A percentile compares a stretch with the other conserved stretches of the same genome.
These are phyloP conservation scores for Corythaixoides concolor DNA, from an alignment of 2,113 vertebrate genomes.

Conservation along the genomic window DNA sequence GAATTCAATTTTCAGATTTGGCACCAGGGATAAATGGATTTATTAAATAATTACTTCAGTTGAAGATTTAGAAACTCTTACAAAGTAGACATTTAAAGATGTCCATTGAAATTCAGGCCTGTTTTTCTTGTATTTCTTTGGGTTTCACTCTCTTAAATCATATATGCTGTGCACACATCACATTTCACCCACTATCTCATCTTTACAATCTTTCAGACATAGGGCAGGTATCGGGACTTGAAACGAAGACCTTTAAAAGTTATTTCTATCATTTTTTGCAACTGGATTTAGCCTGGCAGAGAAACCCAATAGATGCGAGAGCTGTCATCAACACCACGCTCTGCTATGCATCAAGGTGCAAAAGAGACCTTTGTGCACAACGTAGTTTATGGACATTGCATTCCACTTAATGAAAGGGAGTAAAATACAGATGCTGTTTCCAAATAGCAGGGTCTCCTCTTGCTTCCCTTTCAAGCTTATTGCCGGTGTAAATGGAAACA, in stretches of 20 bases:
- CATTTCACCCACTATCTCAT: slow-evolving; percentile 34
- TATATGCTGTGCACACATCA: slow-evolving; percentile 3
- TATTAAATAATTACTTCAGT: slow-evolving; percentile 4
- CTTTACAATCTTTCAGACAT: slow-evolving; percentile 43
- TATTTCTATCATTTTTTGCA: slow-evolving; percentile 55
- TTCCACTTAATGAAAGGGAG: slow-evolving; percentile 47
- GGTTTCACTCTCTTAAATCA: slow-evolving; percentile 41
- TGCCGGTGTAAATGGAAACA: slow-evolving; percentile 11
- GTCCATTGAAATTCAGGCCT: slow-evolving; percentile 5
- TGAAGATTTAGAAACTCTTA: slow-evolving; percentile 31
- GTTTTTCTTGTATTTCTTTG: slow-evolving; percentile 24
- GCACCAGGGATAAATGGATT: slow-evolving; percentile 19
- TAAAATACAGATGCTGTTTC: slow-evolving; percentile 19
- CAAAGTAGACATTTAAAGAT: slow-evolving; percentile 2
- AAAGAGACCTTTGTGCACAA: slow-evolving; percentile 36
- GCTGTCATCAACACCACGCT: slow-evolving; percentile 19
- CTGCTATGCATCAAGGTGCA: slow-evolving; percentile 40
- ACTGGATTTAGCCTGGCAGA: slow-evolving; percentile 30
- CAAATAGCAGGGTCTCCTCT: neutral
- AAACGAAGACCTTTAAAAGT: slow-evolving; percentile 59
- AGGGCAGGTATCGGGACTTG: slow-evolving; percentile 14
- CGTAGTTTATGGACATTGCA: slow-evolving; percentile 21
- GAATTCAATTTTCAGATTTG: slow-evolving; percentile 50
- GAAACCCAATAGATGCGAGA: slow-evolving; percentile 17
- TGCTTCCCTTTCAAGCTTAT: neutral